These are phyloP conservation scores for Dicyrtomina minuta DNA, from an alignment of 2,888 invertebrate genomes.

Conservation along the genomic window DNA sequence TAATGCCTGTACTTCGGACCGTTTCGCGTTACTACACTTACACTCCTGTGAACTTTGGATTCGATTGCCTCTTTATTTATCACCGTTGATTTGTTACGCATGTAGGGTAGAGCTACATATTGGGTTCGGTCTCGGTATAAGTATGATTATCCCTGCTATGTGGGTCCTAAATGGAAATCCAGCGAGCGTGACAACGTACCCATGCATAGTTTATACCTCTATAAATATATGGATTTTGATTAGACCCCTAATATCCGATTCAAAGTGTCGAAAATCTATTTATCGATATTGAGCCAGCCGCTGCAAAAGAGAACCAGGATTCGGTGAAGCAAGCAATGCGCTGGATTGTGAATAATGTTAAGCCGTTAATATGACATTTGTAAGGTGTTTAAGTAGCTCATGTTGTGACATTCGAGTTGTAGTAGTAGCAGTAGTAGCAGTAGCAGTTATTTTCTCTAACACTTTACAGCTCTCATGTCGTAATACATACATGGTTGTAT, in stretches of 20 bases:
- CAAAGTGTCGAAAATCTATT: slow-evolving; percentile 28
- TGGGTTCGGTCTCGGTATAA: too few species aligned
- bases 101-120: too few species aligned
- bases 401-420: slow-evolving; percentile 29
- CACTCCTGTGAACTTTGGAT: too few species aligned
- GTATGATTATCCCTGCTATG: too few species aligned
- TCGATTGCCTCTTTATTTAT: too few species aligned
- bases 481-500: background rate
- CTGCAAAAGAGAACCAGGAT: background rate
- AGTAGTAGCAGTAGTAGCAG: too few species aligned
- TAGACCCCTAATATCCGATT: slow-evolving; percentile 5
- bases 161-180: too few species aligned
- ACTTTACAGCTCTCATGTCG: slow-evolving; percentile 11
- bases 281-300: slow-evolving; percentile 10
- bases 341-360: slow-evolving; percentile 11
- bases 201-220: too few species aligned
- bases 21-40: too few species aligned
- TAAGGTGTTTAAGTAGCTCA: slow-evolving; percentile 21
- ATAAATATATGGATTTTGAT: background rate
- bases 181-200: too few species aligned
- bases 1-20: too few species aligned
- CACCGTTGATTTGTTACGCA: too few species aligned
- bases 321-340: background rate
- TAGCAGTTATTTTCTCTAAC: slow-evolving; percentile 18
- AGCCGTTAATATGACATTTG: slow-evolving; percentile 32